Base-by-base conservation (phyloP, 2,888 invertebrate genomes). In the Nomada lathburiana region DNA sequence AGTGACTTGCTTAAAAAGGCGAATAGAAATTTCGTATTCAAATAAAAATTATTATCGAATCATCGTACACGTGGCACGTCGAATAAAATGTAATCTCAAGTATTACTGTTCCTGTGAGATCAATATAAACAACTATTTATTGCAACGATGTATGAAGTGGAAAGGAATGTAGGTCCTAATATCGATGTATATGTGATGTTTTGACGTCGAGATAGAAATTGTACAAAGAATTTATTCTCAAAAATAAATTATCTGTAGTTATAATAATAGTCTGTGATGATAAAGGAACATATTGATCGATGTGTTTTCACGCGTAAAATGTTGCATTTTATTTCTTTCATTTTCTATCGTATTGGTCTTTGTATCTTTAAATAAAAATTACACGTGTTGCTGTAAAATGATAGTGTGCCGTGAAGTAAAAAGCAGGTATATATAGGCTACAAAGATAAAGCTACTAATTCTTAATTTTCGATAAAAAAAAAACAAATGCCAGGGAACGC, bases 401-500 rank as follows among this genome's bases (percentile, higher is more conserved):
- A 9, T 26, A 36, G 36, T 29, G 29, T 29, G 5, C 29, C 29
- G 29, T 29, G 4, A 29, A 29, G 2, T 29, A 29, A 29, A 29
- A 29, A 29, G 29, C 29, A 29, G 29, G 5, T 29, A 29, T 29
- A 29, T 29, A 29, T 4, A 36, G 36, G 36, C 16, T 47, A 26
- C 23, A 5, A 29, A 1, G 7, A n/a, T 29, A 20, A 52, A 9
- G n/a, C 29, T 59, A 20, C 77, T 13, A 20, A 3, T 4, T 20
- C 13, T 69, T 13, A 47, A 44, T 13, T 16, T 52, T 65, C 29
- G 1, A 20, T 42, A 3, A 50, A 62, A 9, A 50, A 62, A 9
- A 77, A 77, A 78, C 80, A 80, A 57, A 16, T 67, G 80, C 55
- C 26, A 67, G 0, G 20, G 20, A 20, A n/a, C 18, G 2, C 16